phyloP scores from a whole-genome alignment of 2,888 invertebrate species.

The Atherix ibis region DNA sequence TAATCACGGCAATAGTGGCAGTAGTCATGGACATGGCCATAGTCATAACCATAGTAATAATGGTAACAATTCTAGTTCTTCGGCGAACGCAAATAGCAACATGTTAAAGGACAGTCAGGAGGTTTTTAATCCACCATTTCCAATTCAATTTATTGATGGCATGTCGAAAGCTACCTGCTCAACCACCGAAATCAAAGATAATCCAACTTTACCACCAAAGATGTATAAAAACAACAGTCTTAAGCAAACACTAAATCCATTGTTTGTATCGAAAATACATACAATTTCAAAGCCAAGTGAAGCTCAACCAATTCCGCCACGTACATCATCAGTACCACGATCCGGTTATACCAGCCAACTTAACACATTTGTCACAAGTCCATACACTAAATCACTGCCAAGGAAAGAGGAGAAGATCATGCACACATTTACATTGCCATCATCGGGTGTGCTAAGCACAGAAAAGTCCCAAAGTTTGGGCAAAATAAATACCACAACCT shows the following conservation, averaged over 20 bases:
- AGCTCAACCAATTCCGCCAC: slow-evolving; percentile 8
- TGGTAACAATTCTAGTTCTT: slow-evolving; percentile 8
- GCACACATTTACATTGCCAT: slow-evolving; percentile 25
- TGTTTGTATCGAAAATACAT: slow-evolving; percentile 13
- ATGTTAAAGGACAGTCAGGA: too few species aligned
- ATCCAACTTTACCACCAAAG: slow-evolving; percentile 32
- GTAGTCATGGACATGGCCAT: too few species aligned
- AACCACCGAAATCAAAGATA: slow-evolving; percentile 11
- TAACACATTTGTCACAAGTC: slow-evolving; percentile 3
- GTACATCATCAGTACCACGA: slow-evolving; percentile 9
- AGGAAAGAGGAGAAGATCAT: slow-evolving; percentile 19
- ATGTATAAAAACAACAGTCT: slow-evolving; percentile 25
- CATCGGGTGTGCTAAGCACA: slow-evolving; percentile 10
- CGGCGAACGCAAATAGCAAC: slow-evolving; percentile 2
- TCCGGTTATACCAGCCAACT: slow-evolving; percentile 1
- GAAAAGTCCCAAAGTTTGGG: slow-evolving; percentile 16
- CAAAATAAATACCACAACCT: slow-evolving; percentile 31
- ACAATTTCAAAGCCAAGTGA: slow-evolving; percentile 15
- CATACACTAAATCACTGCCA: slow-evolving; percentile 17
- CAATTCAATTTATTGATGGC: slow-evolving; percentile 14
- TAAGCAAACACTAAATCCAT: slow-evolving; percentile 11
- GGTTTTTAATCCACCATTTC: slow-evolving; percentile 12
- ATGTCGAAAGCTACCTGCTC: slow-evolving; percentile 14
- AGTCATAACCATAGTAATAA: slow-evolving; percentile 7
- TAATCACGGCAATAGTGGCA: slow-evolving; percentile 7